Evolutionary conservation across 2,797 vertebrate species (phyloP).

Genomic region (Percopsis omiscomaycus): DNA sequence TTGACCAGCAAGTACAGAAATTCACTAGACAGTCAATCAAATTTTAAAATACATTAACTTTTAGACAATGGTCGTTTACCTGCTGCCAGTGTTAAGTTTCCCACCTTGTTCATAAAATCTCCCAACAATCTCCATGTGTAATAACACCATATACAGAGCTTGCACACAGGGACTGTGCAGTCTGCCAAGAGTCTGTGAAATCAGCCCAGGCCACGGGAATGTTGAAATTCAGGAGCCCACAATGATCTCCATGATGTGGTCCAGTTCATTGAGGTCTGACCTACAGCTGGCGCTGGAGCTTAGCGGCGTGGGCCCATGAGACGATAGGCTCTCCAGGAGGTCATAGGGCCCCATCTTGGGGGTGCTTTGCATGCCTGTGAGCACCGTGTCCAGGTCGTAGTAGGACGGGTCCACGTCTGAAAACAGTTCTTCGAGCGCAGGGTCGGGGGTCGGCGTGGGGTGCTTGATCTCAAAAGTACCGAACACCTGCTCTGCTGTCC

Average conservation of each 20-base stretch:
- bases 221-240: constrained; percentile 85
- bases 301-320: constrained; percentile 73
- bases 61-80: constrained; percentile 12
- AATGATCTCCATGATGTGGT: constrained; percentile 95
- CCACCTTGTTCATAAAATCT: constrained; percentile 57
- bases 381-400: constrained; percentile 92
- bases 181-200: constrained; percentile 62
- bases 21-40: constrained; percentile 9
- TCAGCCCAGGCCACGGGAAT: constrained; percentile 45
- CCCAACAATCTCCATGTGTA: constrained; percentile 53
- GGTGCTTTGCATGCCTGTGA: constrained; percentile 90
- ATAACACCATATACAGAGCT: constrained; percentile 63
- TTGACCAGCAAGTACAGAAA: constrained; percentile 4
- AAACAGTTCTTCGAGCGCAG: constrained; percentile 89
- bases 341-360: constrained; percentile 88
- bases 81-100: constrained; percentile 48
- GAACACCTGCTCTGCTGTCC: constrained; percentile 89
- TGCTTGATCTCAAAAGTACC: constrained; percentile 89
- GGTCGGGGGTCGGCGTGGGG: constrained; percentile 77
- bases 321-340: constrained; percentile 86
- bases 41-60: background rate
- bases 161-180: constrained; percentile 62
- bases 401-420: constrained; percentile 93
- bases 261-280: constrained; percentile 92
- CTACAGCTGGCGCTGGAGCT: constrained; percentile 84